These are phyloP conservation scores for Euspilapteryx auroguttella DNA, from an alignment of 2,888 invertebrate species.

Conservation along the genomic window DNA sequence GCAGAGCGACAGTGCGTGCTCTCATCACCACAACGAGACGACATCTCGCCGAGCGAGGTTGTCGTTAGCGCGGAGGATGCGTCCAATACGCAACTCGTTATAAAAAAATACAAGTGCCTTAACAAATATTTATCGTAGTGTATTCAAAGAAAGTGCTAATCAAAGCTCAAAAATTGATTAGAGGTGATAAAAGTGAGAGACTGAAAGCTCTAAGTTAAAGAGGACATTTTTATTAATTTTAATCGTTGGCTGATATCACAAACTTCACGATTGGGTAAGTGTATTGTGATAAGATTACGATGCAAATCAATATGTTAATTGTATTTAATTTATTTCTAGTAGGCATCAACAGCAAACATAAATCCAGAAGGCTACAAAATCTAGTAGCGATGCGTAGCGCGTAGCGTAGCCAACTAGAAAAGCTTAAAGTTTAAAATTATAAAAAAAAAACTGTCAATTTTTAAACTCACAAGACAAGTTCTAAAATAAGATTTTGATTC, in stretches of 20 bases:
- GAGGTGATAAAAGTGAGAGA: slow-evolving; percentile 38
- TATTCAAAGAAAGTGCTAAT: slow-evolving; percentile 22
- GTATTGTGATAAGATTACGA: no score
- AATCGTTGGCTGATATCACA: slow-evolving; percentile 40
- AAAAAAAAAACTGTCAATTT: no score
- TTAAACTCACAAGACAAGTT: no score
- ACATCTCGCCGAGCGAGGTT: slow-evolving; percentile 54
- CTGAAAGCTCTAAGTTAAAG: slow-evolving; percentile 24
- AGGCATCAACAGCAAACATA: no score
- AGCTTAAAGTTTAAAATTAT: no score
- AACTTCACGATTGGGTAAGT: slow-evolving; percentile 59
- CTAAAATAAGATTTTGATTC: no score
- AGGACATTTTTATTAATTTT: slow-evolving; percentile 31
- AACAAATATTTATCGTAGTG: background rate
- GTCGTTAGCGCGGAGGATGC: slow-evolving; percentile 38
- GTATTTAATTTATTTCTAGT: no score
- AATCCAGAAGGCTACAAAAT: no score
- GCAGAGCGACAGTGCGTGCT: slow-evolving; percentile 60
- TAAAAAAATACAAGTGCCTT: slow-evolving; percentile 10
- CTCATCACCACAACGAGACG: slow-evolving; percentile 56
- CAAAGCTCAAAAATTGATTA: slow-evolving; percentile 44
- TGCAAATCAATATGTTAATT: no score
- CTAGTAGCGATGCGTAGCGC: no score
- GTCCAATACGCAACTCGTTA: slow-evolving; percentile 19
- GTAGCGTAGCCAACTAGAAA: no score